phyloP scores from a whole-genome alignment of 2,888 invertebrate genomes.

The Chloroclystis v-ata region DNA sequence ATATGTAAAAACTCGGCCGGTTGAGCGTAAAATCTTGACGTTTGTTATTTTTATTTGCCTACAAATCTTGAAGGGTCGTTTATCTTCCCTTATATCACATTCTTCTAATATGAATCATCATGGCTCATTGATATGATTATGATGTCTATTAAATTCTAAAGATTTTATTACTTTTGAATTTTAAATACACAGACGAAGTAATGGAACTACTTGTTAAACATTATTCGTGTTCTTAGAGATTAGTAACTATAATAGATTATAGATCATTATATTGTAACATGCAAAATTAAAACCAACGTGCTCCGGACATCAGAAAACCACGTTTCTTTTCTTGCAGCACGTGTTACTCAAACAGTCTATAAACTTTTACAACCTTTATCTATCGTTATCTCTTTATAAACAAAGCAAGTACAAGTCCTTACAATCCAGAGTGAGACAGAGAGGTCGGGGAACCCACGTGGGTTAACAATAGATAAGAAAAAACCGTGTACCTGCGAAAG shows the following conservation, averaged over 20 bases:
- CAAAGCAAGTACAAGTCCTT: constrained; percentile 50
- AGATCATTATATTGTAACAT: no score
- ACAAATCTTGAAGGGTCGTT: constrained; percentile 29
- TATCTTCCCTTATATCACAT: constrained; percentile 23
- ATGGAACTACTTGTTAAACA: no score
- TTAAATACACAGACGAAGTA: no score
- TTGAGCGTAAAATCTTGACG: constrained; percentile 22
- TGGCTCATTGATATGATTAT: constrained; percentile 8
- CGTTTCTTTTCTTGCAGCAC: constrained; percentile 43
- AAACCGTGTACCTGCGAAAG: constrained; percentile 65
- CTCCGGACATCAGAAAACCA: constrained; percentile 47
- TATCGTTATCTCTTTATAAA: constrained; percentile 60
- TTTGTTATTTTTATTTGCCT: constrained; percentile 26
- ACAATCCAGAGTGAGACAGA: constrained; percentile 46
- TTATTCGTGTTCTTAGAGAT: no score
- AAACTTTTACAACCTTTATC: constrained; percentile 45
- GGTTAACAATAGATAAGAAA: constrained; percentile 73
- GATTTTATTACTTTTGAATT: no score
- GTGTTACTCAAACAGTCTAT: constrained; percentile 41
- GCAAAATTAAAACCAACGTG: no score
- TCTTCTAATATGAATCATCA: constrained; percentile 30
- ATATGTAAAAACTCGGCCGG: constrained; percentile 28
- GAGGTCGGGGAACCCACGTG: constrained; percentile 62
- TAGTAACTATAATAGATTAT: no score
- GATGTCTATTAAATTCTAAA: not conserved